phyloP scores from a whole-genome alignment of 1,140 invertebrate species.

The Capitella teleta region DNA sequence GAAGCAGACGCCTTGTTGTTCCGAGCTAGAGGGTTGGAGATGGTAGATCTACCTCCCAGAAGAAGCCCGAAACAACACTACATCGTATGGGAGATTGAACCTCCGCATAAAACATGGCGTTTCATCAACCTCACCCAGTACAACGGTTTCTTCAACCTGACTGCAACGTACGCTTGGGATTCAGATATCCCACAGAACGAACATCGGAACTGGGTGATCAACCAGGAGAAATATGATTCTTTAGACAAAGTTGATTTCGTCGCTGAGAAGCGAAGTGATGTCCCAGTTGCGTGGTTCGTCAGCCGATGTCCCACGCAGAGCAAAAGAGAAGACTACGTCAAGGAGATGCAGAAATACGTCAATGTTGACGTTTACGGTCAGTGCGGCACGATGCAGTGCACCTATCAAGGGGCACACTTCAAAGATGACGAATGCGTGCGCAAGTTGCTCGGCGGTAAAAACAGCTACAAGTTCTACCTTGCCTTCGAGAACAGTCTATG shows the following conservation, averaged over 20 bases:
- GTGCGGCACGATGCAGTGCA: constrained; percentile 43
- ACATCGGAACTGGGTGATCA: neutral
- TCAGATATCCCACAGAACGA: neutral
- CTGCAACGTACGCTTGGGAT: neutral
- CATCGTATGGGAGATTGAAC: neutral
- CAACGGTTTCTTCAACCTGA: constrained; percentile 1
- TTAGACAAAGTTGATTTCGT: too few relatives aligned
- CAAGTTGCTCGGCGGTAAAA: too few relatives aligned
- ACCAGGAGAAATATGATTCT: neutral
- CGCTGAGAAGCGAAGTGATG: constrained; percentile 23
- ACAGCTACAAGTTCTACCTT: too few relatives aligned
- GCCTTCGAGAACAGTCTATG: too few relatives aligned
- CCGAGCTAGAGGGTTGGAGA: neutral
- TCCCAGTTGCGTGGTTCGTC: constrained; percentile 40
- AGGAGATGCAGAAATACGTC: constrained; percentile 47
- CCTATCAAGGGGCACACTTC: too few relatives aligned
- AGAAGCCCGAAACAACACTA: neutral
- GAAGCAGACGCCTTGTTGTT: neutral
- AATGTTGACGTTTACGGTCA: constrained; percentile 57
- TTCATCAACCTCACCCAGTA: neutral
- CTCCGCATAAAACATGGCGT: neutral
- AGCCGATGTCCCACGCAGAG: constrained; percentile 50
- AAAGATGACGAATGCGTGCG: too few relatives aligned
- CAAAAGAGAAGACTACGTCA: constrained; percentile 47
- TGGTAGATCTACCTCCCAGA: neutral